These are phyloP conservation scores for Neotoma lepida DNA, from an alignment of 2,113 vertebrate species.

Conservation along the genomic window DNA sequence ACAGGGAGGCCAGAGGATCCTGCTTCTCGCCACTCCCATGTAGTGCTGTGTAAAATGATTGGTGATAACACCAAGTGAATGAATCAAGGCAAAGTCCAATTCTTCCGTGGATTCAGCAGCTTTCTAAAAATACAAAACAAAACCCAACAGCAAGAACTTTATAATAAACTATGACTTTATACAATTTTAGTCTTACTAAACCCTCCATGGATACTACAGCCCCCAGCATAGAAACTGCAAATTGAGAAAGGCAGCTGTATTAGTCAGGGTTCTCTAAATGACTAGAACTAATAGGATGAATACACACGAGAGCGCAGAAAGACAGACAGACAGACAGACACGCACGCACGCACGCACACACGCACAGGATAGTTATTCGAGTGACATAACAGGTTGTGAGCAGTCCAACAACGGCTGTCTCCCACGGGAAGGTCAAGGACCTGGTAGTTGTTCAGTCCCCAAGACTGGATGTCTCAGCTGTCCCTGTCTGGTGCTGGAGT, in stretches of 20 bases:
- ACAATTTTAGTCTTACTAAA: neutral
- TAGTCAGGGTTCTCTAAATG: neutral
- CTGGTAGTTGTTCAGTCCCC: neutral
- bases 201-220: neutral
- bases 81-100: neutral
- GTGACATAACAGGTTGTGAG: neutral
- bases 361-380: no score
- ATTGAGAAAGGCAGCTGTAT: neutral
- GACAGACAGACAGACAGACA: neutral
- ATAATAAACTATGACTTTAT: neutral
- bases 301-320: neutral
- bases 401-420: neutral
- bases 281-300: neutral
- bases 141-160: neutral
- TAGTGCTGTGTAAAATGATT: neutral
- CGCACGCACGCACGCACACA: neutral
- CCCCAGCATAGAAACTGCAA: neutral
- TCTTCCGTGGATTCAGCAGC: neutral
- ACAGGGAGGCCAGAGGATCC: accelerated
- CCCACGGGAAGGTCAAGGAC: neutral
- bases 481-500: neutral
- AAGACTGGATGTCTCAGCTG: neutral
- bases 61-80: neutral
- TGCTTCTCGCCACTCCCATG: no score
- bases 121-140: neutral